These are phyloP conservation scores for Ciona savignyi DNA, from an alignment of 23 tunicate genomes.

Conservation along the genomic window DNA sequence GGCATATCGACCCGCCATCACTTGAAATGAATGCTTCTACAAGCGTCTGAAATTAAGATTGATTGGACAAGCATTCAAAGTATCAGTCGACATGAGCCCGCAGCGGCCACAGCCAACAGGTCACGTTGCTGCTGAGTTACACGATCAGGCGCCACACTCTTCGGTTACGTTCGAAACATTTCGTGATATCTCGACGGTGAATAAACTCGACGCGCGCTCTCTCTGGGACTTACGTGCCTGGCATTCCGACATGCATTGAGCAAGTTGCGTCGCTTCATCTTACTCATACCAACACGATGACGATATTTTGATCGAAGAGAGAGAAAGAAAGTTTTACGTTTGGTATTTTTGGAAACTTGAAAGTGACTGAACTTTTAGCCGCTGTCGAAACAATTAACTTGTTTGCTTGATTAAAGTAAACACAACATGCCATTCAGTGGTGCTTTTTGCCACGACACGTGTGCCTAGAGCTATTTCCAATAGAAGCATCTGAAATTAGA, in stretches of 20 bases:
- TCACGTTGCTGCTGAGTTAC: background rate
- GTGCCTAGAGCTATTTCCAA: background rate
- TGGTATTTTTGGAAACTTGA: no score
- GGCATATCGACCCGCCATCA: background rate
- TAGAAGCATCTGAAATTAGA: background rate
- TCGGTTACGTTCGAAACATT: background rate
- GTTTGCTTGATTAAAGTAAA: no score
- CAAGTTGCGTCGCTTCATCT: background rate
- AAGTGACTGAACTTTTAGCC: no score
- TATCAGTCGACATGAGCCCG: conserved; percentile 4
- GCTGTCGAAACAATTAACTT: no score
- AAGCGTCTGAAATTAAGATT: background rate
- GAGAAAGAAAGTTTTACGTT: no score
- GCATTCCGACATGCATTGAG: background rate
- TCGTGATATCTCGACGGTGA: background rate
- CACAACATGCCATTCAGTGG: no score
- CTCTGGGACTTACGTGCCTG: background rate
- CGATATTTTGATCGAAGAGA: no score
- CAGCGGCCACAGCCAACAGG: background rate
- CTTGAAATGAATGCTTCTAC: background rate
- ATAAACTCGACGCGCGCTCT: background rate
- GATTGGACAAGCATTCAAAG: background rate
- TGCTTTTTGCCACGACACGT: background rate
- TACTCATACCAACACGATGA: background rate
- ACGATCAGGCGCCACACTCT: background rate